Conservation (phyloP, 2,888 invertebrate genomes). For the Cephonodes hylas region DNA sequence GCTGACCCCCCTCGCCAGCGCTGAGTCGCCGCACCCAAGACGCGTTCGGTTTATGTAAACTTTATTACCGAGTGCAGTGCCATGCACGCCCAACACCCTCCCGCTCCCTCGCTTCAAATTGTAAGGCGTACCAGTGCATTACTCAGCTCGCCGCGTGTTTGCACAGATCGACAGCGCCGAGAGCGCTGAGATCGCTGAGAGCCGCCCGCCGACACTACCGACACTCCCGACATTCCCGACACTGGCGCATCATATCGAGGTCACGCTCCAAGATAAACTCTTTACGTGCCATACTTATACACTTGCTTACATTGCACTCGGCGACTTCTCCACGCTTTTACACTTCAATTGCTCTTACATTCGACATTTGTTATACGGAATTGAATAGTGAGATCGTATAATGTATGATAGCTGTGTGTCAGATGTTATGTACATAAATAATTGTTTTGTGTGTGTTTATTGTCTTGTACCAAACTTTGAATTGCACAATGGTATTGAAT, state of each 20-base stretch:
- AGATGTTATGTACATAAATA: no score
- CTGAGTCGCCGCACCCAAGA: conserved; percentile 54
- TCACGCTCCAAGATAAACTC: conserved; percentile 65
- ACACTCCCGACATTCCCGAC: conserved; percentile 32
- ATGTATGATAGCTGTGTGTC: no score
- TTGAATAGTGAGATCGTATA: not conserved
- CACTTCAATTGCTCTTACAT: conserved; percentile 17
- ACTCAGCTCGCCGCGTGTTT: conserved; percentile 72
- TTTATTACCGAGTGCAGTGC: conserved; percentile 71
- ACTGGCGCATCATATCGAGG: conserved; percentile 52
- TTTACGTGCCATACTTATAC: conserved; percentile 58
- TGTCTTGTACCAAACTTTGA: not conserved
- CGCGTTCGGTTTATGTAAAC: conserved; percentile 72
- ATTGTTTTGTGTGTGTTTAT: no score
- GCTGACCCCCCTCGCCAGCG: conserved; percentile 49
- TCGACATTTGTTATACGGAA: conserved; percentile 16
- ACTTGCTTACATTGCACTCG: conserved; percentile 50
- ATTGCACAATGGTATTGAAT: not conserved
- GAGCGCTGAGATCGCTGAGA: conserved; percentile 69
- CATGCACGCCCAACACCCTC: conserved; percentile 31
- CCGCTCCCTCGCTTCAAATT: conserved; percentile 52
- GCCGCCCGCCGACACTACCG: conserved; percentile 51
- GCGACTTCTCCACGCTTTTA: conserved; percentile 26
- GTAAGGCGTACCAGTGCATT: conserved; percentile 72
- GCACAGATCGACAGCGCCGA: conserved; percentile 72